Evolutionary conservation across 2,888 invertebrate genomes (phyloP), one percentile per base, ranked within the genome.

Genomic region (Platycnemis pennipes): DNA sequence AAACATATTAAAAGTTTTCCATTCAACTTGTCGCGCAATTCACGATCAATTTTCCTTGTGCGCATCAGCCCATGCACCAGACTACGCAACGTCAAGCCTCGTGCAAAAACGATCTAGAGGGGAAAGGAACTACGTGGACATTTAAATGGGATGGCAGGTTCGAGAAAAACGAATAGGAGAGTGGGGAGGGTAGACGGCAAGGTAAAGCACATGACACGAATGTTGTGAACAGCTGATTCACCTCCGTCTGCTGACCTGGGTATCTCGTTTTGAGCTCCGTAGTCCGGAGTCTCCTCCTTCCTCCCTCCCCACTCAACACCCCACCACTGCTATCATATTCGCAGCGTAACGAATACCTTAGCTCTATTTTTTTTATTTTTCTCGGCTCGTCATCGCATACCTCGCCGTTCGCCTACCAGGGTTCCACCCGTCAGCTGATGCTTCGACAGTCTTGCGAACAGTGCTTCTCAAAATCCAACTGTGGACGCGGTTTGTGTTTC

Each of bases 181-280:
- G n/a, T n/a, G n/a, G n/a, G n/a, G n/a, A n/a, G n/a, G n/a, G 63
- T 63, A 63, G 63, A 63, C 63, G 63, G n/a, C 26, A n/a, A 26
- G 63, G 63, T 63, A 63, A n/a, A n/a, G 63, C 63, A 63, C 63
- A 63, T 26, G 63, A 63, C 63, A 63, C 63, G n/a, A 63, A 63
- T 63, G 63, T 63, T 63, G n/a, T 63, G 63, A 63, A 63, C 63
- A 63, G 63, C 63, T 63, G 63, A 63, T 63, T 63, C 63, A n/a
- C 63, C 63, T 22, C n/a, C 63, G 63, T n/a, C 26, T 63, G 63
- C 63, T 26, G 63, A 63, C 63, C 63, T 63, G 63, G 26, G 63
- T 26, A 63, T 63, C 63, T 26, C 63, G 26, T 63, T 63, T 63
- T 26, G 19, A 63, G n/a, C 63, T 8, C 63, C 63, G 26, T 63